phyloP scores from a whole-genome alignment of 2,888 invertebrate species.

The Cephus sareptanus region DNA sequence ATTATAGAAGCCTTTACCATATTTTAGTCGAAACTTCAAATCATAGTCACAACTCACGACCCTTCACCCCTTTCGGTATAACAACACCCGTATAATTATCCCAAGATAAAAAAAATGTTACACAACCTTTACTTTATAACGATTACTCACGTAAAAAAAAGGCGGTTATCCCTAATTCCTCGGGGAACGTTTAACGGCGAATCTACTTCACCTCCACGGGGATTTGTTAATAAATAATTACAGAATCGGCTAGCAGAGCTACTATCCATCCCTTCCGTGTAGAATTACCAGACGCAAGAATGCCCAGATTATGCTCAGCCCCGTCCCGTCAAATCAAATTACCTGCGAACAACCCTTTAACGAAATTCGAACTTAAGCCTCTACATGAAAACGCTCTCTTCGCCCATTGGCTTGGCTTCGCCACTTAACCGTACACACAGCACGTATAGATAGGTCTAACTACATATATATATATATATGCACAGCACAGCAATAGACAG shows the following conservation, averaged over 20 bases:
- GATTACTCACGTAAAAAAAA: neutral
- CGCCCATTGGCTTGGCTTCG: neutral
- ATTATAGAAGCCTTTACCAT: neutral
- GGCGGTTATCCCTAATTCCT: neutral
- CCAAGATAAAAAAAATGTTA: neutral
- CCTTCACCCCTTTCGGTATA: neutral
- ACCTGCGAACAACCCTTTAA: neutral
- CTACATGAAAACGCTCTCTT: constrained; percentile 3
- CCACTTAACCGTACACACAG: neutral
- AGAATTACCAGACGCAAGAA: constrained; percentile 16
- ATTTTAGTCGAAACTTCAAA: neutral
- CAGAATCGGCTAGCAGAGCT: neutral
- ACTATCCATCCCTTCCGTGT: constrained; percentile 7
- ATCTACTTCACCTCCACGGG: neutral
- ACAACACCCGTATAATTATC: neutral
- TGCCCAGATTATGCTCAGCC: neutral
- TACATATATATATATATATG: neutral
- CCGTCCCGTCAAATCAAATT: neutral
- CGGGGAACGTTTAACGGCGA: neutral
- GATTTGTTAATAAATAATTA: neutral
- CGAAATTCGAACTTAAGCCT: neutral
- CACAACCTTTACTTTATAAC: neutral
- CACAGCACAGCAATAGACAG: neutral
- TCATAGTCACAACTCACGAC: neutral
- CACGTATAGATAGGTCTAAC: neutral